Conservation (phyloP, 2,888 invertebrate species). For the Gortyna flavago region DNA sequence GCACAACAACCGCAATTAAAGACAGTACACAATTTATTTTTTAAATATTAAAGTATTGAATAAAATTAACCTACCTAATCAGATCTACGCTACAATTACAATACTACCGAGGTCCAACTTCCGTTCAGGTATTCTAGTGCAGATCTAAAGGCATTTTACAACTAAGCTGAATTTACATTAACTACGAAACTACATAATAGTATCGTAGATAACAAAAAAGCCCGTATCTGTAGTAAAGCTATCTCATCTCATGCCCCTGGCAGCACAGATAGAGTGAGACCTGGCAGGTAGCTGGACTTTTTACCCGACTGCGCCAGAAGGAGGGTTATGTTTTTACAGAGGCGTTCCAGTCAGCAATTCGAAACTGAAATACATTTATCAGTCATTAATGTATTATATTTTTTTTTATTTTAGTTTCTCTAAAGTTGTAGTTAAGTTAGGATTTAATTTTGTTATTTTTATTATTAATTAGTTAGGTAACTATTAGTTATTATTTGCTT, state of each 20-base stretch:
- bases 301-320: too few species aligned
- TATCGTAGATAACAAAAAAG: not conserved
- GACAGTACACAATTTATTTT: not conserved
- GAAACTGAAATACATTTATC: not conserved
- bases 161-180: not conserved
- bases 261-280: too few species aligned
- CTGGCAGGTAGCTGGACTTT: not conserved
- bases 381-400: not conserved
- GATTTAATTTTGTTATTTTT: too few species aligned
- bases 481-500: too few species aligned
- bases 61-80: not conserved
- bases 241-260: not conserved
- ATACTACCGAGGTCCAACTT: not conserved
- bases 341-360: not conserved
- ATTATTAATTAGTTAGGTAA: too few species aligned
- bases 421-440: too few species aligned
- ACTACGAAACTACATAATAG: not conserved
- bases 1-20: not conserved
- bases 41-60: not conserved
- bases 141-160: not conserved
- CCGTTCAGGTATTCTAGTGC: not conserved
- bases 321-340: too few species aligned
- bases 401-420: too few species aligned
- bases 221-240: not conserved
- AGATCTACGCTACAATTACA: not conserved